Conservation (phyloP, 2,797 vertebrate genomes). For the Florisuga fusca region DNA sequence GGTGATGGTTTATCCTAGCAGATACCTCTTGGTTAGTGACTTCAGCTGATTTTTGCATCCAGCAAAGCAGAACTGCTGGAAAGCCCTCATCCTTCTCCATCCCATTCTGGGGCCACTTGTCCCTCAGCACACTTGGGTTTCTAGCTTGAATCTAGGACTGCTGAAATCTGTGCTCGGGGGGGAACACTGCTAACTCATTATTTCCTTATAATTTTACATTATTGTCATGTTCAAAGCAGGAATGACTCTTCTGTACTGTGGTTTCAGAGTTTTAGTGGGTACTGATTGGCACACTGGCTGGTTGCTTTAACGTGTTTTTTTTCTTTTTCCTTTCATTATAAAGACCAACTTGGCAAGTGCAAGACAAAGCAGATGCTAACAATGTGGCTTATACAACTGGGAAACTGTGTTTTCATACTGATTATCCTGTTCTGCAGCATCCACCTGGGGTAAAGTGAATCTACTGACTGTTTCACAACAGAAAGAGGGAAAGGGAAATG, state of each 20-base stretch:
- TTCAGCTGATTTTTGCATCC: neutral
- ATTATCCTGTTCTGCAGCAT: constrained; percentile 91
- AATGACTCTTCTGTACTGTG: neutral
- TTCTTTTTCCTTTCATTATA: constrained; percentile 50
- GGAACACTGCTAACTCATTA: neutral
- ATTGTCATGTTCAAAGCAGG: neutral
- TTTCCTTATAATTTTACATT: neutral
- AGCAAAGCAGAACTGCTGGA: neutral
- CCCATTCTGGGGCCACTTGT: neutral
- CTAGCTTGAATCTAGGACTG: neutral
- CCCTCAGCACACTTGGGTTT: neutral
- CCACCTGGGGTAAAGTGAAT: constrained; percentile 91
- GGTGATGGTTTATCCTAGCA: neutral
- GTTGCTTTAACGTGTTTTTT: constrained; percentile 17
- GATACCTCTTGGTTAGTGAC: neutral
- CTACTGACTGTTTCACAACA: neutral
- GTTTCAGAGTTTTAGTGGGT: neutral
- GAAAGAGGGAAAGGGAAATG: neutral
- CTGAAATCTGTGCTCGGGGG: neutral
- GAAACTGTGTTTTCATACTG: constrained; percentile 90
- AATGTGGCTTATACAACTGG: constrained; percentile 94
- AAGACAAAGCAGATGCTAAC: constrained; percentile 92
- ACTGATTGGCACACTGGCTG: neutral
- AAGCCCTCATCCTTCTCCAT: neutral
- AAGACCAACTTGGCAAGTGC: constrained; percentile 96